phyloP scores from a whole-genome alignment of 2,797 vertebrate species.

The Glossophaga mutica region DNA sequence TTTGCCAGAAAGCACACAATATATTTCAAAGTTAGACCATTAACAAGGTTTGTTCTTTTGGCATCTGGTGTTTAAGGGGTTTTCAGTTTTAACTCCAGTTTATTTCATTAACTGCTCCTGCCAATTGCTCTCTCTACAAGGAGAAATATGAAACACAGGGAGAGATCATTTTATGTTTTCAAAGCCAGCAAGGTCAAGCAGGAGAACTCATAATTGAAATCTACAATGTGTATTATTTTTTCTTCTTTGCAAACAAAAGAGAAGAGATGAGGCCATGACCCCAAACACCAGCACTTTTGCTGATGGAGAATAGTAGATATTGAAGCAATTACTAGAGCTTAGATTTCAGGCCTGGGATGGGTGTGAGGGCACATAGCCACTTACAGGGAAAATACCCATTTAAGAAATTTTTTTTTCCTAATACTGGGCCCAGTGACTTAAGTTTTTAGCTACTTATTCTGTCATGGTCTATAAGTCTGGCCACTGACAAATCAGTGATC shows the following conservation, averaged over 20 bases:
- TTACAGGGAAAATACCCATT: background rate
- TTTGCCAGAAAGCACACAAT: slow-evolving; percentile 47
- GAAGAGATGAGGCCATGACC: slow-evolving; percentile 16
- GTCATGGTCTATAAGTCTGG: background rate
- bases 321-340: slow-evolving; percentile 16
- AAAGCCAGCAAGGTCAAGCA: slow-evolving; percentile 45
- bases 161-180: slow-evolving; percentile 41
- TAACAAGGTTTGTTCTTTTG: slow-evolving; percentile 52
- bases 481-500: background rate
- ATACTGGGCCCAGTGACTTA: background rate
- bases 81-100: slow-evolving; percentile 35
- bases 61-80: slow-evolving; percentile 51
- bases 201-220: slow-evolving; percentile 56
- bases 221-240: slow-evolving; percentile 43
- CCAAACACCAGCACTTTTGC: background rate
- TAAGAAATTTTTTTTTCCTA: background rate
- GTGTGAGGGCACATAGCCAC: background rate
- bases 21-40: slow-evolving; percentile 56
- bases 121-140: slow-evolving; percentile 50
- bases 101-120: slow-evolving; percentile 41
- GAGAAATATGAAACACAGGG: slow-evolving; percentile 1
- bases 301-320: slow-evolving; percentile 23
- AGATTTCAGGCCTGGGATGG: background rate
- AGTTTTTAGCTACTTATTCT: background rate
- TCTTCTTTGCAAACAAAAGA: slow-evolving; percentile 31